A percentile compares a stretch with the other conserved stretches of the same genome.
These are phyloP conservation scores for Acromyrmex echinatior DNA, from an alignment of 1,140 invertebrate species.

Conservation along the genomic window DNA sequence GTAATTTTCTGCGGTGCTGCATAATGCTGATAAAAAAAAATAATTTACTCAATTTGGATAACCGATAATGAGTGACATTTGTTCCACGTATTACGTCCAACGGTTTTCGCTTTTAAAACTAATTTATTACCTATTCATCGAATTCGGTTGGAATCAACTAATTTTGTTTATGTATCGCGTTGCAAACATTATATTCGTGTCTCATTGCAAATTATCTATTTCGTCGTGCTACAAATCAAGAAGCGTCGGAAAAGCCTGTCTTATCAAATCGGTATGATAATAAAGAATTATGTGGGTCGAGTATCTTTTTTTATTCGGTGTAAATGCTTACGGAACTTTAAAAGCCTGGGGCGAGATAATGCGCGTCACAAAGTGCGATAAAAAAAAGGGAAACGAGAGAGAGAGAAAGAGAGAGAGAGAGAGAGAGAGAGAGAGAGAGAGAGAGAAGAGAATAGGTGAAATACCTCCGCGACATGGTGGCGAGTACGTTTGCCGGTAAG, in stretches of 20 bases:
- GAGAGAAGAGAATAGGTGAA: slow-evolving; percentile 33
- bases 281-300: slow-evolving; percentile 13
- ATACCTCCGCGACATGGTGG: slow-evolving; percentile 84
- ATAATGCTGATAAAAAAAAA: slow-evolving; percentile 35
- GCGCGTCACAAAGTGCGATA: not conserved
- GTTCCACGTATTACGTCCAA: slow-evolving; percentile 3
- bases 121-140: slow-evolving; percentile 4
- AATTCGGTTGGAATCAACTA: slow-evolving; percentile 1
- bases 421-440: not conserved
- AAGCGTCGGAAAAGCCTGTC: not conserved
- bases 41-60: slow-evolving; percentile 49
- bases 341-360: not conserved
- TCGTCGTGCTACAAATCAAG: not conserved
- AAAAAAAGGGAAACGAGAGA: not conserved
- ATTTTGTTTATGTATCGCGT: not conserved
- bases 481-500: slow-evolving; percentile 85
- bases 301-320: not conserved
- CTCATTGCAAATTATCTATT: not conserved
- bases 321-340: slow-evolving; percentile 18
- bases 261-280: slow-evolving; percentile 2
- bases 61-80: slow-evolving; percentile 4
- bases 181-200: not conserved
- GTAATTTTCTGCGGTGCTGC: slow-evolving; percentile 26
- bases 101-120: not conserved
- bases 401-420: too few species aligned